Base-by-base conservation (phyloP, 2,888 invertebrate genomes). In the Clepsis dumicolana region DNA sequence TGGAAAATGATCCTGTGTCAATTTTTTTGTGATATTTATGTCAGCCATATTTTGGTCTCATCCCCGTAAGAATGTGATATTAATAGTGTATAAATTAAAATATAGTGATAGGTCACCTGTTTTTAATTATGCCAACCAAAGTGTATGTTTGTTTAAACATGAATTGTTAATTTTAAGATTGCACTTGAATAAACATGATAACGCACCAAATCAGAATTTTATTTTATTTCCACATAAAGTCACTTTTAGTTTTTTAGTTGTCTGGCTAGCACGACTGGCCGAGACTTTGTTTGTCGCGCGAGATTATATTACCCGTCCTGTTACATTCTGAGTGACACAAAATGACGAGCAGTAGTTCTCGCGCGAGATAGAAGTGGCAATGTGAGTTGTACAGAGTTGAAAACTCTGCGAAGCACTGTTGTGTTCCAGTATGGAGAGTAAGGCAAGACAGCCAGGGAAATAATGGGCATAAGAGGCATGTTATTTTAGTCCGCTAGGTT, bases 101-200 rank as follows among this genome's bases (percentile, higher is more conserved):
- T 59, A 10, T 56, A 65, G 38, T 24, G 41, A 56, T 64, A 70
- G 56, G 56, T 25, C 27, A 41, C 29, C 48, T 63, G 71, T 74
- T 72, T 62, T 72, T 56, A 74, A 76, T 74, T 67, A 83, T 82
- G 84, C 86, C 86, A 86, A 85, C 85, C 79, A 82, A 79, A 70
- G 77, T 59, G 73, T 81, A 74, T 79, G 73, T 82, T 81, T n/a
- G n/a, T n/a, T 72, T 76, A 61, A 76, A 74, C 74, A 75, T 77
- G 32, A 71, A 75, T 75, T 75, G 74, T 78, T 82, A 79, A 71
- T 72, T 77, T 53, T 77, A 82, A 80, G 73, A 73, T 75, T 77
- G 85, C 87, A 87, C 88, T 75, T 78, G 62, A 87, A 84, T 85
- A 87, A 85, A 84, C 75, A 79, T 64, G 71, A 73, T 79, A 74